These are phyloP conservation scores for Limonius californicus DNA, from an alignment of 1,140 invertebrate species.

Conservation along the genomic window DNA sequence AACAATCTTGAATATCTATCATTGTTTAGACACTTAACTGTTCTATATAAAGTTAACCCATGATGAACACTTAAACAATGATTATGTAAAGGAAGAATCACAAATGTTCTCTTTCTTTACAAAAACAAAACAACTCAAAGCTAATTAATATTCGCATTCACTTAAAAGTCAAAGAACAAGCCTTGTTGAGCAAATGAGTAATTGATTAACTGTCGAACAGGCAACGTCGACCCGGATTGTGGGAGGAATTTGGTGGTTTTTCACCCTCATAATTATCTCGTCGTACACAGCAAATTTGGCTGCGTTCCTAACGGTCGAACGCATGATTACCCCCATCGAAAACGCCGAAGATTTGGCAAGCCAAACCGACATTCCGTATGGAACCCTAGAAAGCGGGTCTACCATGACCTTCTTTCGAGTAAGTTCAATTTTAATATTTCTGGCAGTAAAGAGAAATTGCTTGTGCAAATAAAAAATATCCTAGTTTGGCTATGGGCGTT, in stretches of 20 bases:
- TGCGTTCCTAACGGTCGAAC: constrained; percentile 81
- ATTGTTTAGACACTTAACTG: no score
- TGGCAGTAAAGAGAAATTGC: no score
- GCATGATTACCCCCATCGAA: constrained; percentile 83
- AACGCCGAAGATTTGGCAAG: constrained; percentile 78
- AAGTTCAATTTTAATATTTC: constrained; percentile 46
- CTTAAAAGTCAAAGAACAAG: no score
- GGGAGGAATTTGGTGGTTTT: constrained; percentile 98
- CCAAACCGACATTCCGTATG: constrained; percentile 80
- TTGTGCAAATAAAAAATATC: no score
- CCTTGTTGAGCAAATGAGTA: neutral
- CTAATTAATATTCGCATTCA: no score
- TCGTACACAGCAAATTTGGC: constrained; percentile 88
- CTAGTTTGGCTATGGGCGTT: no score
- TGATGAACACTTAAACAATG: neutral
- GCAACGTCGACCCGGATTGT: constrained; percentile 93
- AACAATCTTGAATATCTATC: no score
- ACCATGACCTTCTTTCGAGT: constrained; percentile 84
- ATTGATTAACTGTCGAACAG: constrained; percentile 47
- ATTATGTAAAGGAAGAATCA: no score
- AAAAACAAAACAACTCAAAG: no score
- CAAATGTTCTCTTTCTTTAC: no score
- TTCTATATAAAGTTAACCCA: no score
- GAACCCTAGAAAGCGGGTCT: constrained; percentile 72
- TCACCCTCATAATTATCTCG: constrained; percentile 98